Conservation (phyloP, 1,140 invertebrate genomes). For the Cydia amplana region DNA sequence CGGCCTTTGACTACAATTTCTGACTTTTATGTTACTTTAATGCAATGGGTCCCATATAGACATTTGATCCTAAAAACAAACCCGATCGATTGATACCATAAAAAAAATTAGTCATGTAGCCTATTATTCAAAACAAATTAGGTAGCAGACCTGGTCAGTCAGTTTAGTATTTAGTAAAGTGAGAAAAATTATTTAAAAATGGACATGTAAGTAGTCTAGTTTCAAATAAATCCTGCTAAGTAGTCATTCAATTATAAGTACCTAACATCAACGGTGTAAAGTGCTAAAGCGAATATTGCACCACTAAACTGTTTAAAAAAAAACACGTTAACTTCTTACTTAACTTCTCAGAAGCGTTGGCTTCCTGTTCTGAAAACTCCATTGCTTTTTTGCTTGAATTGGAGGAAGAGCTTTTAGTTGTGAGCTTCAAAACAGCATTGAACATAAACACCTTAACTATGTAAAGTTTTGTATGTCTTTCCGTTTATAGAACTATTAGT, state of each 20-base stretch:
- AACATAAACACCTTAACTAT: slow-evolving; percentile 58
- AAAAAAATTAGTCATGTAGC: too few relatives aligned
- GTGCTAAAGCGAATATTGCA: slow-evolving; percentile 46
- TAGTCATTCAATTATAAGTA: not conserved
- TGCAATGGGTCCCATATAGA: too few relatives aligned
- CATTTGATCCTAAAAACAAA: too few relatives aligned
- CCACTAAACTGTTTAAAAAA: slow-evolving; percentile 62
- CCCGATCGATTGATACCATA: too few relatives aligned
- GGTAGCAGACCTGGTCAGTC: too few relatives aligned
- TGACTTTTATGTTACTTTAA: too few relatives aligned
- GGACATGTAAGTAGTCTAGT: not conserved
- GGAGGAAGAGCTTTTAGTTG: slow-evolving; percentile 67
- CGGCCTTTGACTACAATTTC: too few relatives aligned
- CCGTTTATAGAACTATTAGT: not conserved
- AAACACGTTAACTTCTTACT: slow-evolving; percentile 72
- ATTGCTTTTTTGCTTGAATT: slow-evolving; percentile 66
- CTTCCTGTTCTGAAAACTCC: slow-evolving; percentile 75
- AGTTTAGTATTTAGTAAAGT: too few relatives aligned
- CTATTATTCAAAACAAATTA: too few relatives aligned
- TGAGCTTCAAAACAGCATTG: slow-evolving; percentile 72
- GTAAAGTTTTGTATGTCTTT: not conserved
- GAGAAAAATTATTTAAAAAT: too few relatives aligned
- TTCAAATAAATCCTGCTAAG: not conserved
- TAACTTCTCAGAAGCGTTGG: slow-evolving; percentile 73
- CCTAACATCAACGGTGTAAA: slow-evolving; percentile 37